Evolutionary conservation across 2,888 invertebrate species (phyloP), one percentile per base, ranked within the genome.

Genomic region (Pseudoips prasinana): DNA sequence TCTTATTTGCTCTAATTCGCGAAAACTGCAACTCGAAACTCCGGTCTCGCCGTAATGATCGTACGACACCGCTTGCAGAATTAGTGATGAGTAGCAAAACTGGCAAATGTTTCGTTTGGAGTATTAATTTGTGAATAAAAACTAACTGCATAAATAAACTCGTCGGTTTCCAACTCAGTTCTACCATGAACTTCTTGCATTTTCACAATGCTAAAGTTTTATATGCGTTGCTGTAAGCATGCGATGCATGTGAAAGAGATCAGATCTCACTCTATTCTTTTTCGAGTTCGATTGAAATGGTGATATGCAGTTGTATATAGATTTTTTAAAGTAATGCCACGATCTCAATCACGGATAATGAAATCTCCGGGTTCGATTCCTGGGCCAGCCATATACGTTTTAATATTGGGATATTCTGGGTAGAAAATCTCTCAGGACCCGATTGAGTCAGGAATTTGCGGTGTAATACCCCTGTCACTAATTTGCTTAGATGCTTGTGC

Each of bases 1-100:
- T 82, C 79, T 83, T 84, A 83, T 86, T 85, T 85, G 76, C 75
- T 82, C 78, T 78, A 79, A 79, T 83, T 83, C 73, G 70, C 58
- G 71, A 78, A 75, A 79, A 81, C 73, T 76, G 71, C 68, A 67
- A 64, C 65, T 63, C 41, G 58, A 59, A 70, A 64, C 64, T 71
- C 56, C 54, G 54, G 63, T 65, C 58, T 47, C 51, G 50, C 54
- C 53, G 56, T 69, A 66, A 70, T 67, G 65, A 70, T 62, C 50
- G 50, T 58, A 53, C 55, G 52, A 62, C 61, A 65, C 62, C 52
- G 62, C 58, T 57, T 44, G 56, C 52, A 50, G 62, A 64, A 69
- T 66, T 65, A 65, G 60, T 49, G 56, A 64, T 56, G 61, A 60
- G 51, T 40, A 39, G 37, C 40, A 33, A 46, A 46, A 59, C 49